These are phyloP conservation scores for Mirounga angustirostris DNA, from an alignment of 2,113 vertebrate species.

Conservation along the genomic window DNA sequence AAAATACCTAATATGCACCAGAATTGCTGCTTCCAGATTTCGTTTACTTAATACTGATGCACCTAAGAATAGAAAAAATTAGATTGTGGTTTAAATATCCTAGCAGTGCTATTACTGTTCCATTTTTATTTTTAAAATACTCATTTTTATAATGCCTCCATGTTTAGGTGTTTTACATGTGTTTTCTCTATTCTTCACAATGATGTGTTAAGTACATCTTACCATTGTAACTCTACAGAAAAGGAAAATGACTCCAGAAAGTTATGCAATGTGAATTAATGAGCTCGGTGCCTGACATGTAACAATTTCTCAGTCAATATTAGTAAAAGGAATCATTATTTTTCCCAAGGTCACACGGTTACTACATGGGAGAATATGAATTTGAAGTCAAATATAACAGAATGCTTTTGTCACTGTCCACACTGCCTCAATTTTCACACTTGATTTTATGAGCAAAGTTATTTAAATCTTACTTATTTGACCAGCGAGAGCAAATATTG, in stretches of 20 bases:
- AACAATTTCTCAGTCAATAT: background rate
- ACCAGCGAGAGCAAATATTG: background rate
- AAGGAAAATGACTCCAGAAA: background rate
- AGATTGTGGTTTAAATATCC: background rate
- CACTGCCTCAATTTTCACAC: background rate
- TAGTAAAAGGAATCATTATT: background rate
- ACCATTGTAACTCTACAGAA: background rate
- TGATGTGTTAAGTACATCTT: background rate
- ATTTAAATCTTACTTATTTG: background rate
- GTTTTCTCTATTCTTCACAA: background rate
- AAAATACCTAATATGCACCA: background rate
- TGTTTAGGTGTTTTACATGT: background rate
- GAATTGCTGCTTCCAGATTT: background rate
- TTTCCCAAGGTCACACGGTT: background rate
- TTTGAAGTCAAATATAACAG: background rate
- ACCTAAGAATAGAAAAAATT: background rate
- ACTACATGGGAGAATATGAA: background rate
- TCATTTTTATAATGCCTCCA: background rate
- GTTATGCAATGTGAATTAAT: background rate
- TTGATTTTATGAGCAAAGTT: background rate
- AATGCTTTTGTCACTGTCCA: background rate
- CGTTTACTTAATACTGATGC: background rate
- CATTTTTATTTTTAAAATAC: background rate
- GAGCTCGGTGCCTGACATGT: background rate
- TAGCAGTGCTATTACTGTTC: background rate